Percentiles rank a stretch among this genome's conserved stretches.
phyloP scores from a whole-genome alignment of 2,113 vertebrate genomes.

The Astur gentilis region DNA sequence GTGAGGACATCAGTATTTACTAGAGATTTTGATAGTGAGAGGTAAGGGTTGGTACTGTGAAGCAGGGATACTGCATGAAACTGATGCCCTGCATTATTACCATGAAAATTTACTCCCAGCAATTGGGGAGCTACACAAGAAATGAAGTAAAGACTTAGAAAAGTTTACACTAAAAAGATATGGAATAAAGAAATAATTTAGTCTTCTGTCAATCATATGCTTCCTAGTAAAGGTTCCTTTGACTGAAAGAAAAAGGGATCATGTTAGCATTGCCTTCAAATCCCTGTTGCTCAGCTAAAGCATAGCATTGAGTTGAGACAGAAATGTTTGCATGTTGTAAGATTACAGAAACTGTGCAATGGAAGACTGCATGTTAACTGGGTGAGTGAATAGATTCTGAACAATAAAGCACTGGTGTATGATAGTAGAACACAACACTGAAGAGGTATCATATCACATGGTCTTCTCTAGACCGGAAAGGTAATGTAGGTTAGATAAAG shows the following conservation, averaged over 20 bases:
- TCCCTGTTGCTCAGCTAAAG: neutral
- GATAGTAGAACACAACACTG: neutral
- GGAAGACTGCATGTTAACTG: neutral
- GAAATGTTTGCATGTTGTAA: neutral
- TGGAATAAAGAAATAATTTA: neutral
- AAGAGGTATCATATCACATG: neutral
- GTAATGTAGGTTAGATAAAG: neutral
- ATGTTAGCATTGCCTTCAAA: neutral
- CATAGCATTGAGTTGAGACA: neutral
- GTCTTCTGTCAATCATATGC: neutral
- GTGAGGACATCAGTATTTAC: fast-evolving
- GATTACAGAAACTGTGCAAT: neutral
- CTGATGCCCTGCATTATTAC: neutral
- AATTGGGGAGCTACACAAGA: neutral
- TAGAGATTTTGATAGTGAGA: neutral
- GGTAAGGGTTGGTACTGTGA: neutral
- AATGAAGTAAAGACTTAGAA: neutral
- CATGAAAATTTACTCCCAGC: neutral
- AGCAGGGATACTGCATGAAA: neutral
- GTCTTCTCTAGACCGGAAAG: neutral
- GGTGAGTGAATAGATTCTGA: constrained; percentile 1
- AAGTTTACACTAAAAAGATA: neutral
- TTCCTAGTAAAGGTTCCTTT: neutral
- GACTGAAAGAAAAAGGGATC: neutral
- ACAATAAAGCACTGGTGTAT: neutral